phyloP scores from a whole-genome alignment of 2,113 vertebrate species.

The Ictalurus punctatus region DNA sequence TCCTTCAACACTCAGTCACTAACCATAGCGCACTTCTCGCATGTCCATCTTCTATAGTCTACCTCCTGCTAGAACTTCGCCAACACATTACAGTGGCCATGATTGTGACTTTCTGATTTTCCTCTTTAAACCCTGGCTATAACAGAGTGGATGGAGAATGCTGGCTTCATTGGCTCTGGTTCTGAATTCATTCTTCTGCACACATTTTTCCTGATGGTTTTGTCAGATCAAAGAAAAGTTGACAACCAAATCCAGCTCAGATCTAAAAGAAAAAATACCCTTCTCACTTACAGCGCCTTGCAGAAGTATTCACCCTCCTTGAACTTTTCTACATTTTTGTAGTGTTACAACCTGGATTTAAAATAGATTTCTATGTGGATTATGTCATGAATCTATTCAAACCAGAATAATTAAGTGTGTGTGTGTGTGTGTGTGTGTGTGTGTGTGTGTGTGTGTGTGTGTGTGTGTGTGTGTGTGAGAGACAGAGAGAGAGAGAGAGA shows the following conservation, averaged over 20 bases:
- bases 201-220: conserved; percentile 14
- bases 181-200: conserved; percentile 6
- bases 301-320: not conserved
- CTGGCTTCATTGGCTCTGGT: not conserved
- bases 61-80: conserved; percentile 39
- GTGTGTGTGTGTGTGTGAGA: no score
- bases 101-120: conserved; percentile 10
- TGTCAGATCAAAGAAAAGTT: not conserved
- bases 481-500: no score
- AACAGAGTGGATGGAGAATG: not conserved
- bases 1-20: conserved; percentile 32
- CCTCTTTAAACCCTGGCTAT: conserved; percentile 6
- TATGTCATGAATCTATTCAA: not conserved
- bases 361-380: not conserved
- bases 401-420: not conserved
- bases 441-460: no score
- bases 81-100: not conserved
- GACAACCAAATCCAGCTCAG: not conserved
- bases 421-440: no score
- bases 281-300: not conserved
- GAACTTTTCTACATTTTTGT: not conserved
- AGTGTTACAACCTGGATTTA: not conserved
- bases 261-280: not conserved
- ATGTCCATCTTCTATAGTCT: conserved; percentile 10
- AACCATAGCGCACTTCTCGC: conserved; percentile 19